phyloP scores from a whole-genome alignment of 2,113 vertebrate species.

The Tursiops truncatus region DNA sequence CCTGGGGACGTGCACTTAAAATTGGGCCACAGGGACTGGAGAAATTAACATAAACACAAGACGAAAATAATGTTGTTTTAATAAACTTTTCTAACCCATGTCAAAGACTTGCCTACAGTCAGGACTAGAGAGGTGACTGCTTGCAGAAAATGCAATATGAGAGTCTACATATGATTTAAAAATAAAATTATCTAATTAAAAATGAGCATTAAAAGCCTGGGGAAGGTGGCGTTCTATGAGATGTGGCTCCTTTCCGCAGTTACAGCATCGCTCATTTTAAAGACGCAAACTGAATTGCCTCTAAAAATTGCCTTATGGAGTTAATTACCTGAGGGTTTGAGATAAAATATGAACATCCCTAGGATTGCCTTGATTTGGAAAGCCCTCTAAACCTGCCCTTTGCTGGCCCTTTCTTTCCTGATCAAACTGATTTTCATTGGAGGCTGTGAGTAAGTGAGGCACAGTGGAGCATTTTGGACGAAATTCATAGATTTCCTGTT shows the following conservation, averaged over 20 bases:
- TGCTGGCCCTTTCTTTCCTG: neutral
- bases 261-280: neutral
- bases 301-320: neutral
- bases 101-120: neutral
- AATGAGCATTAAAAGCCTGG: neutral
- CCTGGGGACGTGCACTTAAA: conserved; percentile 7
- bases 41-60: neutral
- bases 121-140: neutral
- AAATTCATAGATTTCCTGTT: neutral
- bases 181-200: neutral
- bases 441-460: neutral
- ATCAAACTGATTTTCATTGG: neutral
- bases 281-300: neutral
- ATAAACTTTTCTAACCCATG: neutral
- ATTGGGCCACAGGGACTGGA: neutral
- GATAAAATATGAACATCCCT: neutral
- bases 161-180: neutral
- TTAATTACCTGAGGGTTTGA: neutral
- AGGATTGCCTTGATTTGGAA: neutral
- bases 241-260: neutral
- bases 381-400: neutral
- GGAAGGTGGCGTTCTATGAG: neutral
- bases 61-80: conserved; percentile 41
- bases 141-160: neutral
- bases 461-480: neutral